A percentile compares a stretch with the other conserved stretches of the same genome.
These are phyloP conservation scores for Brenthis daphne DNA, from an alignment of 2,888 invertebrate genomes.

Conservation along the genomic window DNA sequence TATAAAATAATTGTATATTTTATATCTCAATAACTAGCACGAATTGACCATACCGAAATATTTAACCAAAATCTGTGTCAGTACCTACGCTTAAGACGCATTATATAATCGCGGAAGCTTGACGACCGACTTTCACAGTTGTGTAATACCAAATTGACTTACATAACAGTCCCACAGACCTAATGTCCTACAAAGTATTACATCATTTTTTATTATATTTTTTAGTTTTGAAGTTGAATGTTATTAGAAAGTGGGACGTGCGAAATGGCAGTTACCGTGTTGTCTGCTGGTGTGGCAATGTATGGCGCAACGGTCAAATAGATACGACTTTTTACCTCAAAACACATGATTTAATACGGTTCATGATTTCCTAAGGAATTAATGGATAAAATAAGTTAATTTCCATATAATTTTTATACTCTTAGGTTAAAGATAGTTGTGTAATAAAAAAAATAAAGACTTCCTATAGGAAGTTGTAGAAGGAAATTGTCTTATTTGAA, in stretches of 20 bases:
- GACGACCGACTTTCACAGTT: slow-evolving; percentile 76
- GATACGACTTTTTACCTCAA: slow-evolving; percentile 11
- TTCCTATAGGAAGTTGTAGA: no score
- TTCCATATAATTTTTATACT: no score
- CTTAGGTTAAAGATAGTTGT: no score
- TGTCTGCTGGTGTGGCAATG: slow-evolving; percentile 36
- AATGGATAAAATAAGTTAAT: not conserved
- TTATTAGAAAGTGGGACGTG: slow-evolving; percentile 75
- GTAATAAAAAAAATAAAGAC: no score
- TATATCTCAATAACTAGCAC: slow-evolving; percentile 21
- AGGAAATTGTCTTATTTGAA: no score
- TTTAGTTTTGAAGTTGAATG: slow-evolving; percentile 67
- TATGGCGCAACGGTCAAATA: slow-evolving; percentile 20
- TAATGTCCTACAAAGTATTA: slow-evolving; percentile 74
- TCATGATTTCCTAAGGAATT: not conserved
- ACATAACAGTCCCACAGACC: slow-evolving; percentile 73
- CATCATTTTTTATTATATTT: slow-evolving; percentile 60
- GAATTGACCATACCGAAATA: slow-evolving; percentile 23
- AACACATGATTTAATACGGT: not conserved
- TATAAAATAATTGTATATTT: not conserved
- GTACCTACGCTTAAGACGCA: slow-evolving; percentile 50
- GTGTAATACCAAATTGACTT: slow-evolving; percentile 58
- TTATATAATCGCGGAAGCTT: slow-evolving; percentile 74
- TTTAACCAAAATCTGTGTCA: slow-evolving; percentile 55
- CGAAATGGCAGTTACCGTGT: slow-evolving; percentile 58